phyloP scores from a whole-genome alignment of 2,888 invertebrate species.

The Rhamnusium bicolor region DNA sequence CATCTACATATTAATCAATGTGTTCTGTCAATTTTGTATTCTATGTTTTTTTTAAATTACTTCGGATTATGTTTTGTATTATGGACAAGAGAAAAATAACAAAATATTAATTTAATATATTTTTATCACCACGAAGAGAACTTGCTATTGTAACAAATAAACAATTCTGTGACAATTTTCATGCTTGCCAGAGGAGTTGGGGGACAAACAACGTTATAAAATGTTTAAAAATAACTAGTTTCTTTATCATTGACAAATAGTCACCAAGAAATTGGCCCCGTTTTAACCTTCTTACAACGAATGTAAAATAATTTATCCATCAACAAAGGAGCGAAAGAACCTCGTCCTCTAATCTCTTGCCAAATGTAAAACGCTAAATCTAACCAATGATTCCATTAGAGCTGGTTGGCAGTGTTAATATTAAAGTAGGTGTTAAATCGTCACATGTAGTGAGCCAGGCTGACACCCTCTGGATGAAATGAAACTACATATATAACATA shows the following conservation, averaged over 20 bases:
- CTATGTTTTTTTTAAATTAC: too few species aligned
- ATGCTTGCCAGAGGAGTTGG: neutral
- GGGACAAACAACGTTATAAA: neutral
- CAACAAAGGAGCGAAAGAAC: conserved; percentile 36
- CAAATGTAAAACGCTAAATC: conserved; percentile 47
- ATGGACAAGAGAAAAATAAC: too few species aligned
- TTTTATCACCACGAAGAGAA: too few species aligned
- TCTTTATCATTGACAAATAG: conserved; percentile 1
- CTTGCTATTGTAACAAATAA: too few species aligned
- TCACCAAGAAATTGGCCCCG: neutral
- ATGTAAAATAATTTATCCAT: conserved; percentile 44
- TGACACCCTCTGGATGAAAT: conserved; percentile 52
- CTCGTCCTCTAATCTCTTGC: conserved; percentile 44
- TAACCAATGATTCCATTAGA: conserved; percentile 51
- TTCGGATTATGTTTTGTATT: too few species aligned
- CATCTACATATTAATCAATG: too few species aligned
- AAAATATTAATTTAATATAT: too few species aligned
- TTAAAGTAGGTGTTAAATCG: conserved; percentile 60
- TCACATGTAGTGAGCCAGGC: conserved; percentile 50
- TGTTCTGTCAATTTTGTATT: too few species aligned
- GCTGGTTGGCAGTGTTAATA: conserved; percentile 52
- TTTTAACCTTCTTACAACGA: neutral
- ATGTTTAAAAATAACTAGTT: neutral
- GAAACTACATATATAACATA: conserved; percentile 51
- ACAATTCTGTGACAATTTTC: too few species aligned